Conservation (phyloP, 2,797 vertebrate species). For the Crenichthys baileyi region DNA sequence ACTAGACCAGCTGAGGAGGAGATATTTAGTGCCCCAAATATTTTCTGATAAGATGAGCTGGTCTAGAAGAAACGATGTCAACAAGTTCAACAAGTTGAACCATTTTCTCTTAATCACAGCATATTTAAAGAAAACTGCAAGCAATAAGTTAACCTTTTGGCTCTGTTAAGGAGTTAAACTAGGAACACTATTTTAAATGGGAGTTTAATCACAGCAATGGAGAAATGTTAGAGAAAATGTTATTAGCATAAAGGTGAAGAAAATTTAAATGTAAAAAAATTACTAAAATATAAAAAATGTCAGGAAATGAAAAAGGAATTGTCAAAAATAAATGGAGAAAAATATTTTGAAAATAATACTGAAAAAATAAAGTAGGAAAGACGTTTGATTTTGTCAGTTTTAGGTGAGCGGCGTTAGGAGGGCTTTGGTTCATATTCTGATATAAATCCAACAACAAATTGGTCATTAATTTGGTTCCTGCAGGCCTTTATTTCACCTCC, state of each 20-base stretch:
- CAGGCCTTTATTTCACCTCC: conserved; percentile 9
- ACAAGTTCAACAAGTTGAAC: background rate
- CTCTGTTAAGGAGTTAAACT: background rate
- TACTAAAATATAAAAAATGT: too few relatives aligned
- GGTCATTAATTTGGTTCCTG: background rate
- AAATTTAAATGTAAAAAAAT: background rate
- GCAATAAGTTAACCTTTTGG: too few relatives aligned
- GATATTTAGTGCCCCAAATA: background rate
- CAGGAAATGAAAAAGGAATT: too few relatives aligned
- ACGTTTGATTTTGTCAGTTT: background rate
- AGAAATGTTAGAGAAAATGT: background rate
- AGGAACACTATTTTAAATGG: background rate
- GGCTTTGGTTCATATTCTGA: background rate
- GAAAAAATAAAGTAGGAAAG: too few relatives aligned
- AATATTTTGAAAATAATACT: too few relatives aligned
- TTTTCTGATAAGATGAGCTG: background rate
- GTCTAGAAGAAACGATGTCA: background rate
- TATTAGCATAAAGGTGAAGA: background rate
- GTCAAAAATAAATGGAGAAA: too few relatives aligned
- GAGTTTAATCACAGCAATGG: too few relatives aligned
- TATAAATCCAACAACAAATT: background rate
- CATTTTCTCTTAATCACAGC: background rate
- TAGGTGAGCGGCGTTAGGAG: background rate
- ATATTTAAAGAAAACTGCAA: background rate
- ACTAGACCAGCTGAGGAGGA: background rate